Evolutionary conservation across 2,888 invertebrate species (phyloP), one percentile per base, ranked within the genome.

Genomic region (Drosophila kuntzei): DNA sequence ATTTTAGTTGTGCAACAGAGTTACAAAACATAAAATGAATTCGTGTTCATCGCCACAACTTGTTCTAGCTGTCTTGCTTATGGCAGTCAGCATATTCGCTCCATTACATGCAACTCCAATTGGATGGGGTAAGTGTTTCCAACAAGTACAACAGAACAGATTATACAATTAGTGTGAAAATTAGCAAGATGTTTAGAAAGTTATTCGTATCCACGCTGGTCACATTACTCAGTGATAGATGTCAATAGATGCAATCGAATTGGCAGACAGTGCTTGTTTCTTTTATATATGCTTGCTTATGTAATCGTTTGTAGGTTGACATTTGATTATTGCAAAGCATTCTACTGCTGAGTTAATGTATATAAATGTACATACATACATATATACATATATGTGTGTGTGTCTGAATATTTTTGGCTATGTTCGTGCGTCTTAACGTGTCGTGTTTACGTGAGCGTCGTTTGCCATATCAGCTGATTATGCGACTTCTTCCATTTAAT

Each of bases 51-150:
- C 18, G 11, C 27, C 39, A 41, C 63, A 61, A 41, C 32, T 73
- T 29, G 22, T 49, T 20, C 34, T 73, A 36, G 58, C 59, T 37
- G 27, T 51, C 3, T n/a, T 70, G 18, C 54, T 37, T 25, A 51
- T 63, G 37, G 36, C 44, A 63, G 22, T 55, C 34, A 49, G 34
- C 14, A 43, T 59, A 25, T 41, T 37, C n/a, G 14, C 41, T 44
- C 67, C 50, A 22, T 6, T 53, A 37, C 37, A 53, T 37, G 83
- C 67, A 66, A 67, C 75, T n/a, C 71, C 83, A 16, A 58, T 73
- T n/a, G 76, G 73, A 20, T 82, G 83, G 83, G 82, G 82, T 82
- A 86, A 82, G 80, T 55, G 14, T 39, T 11, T 32, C 18, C 37
- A 2, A 14, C 7, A 32, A 29, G 11, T 37, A 43, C 6, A 25